Percentiles rank a stretch among this genome's conserved stretches.
These are phyloP conservation scores for Melanotaenia boesemani DNA, from an alignment of 2,797 vertebrate genomes.

Conservation along the genomic window DNA sequence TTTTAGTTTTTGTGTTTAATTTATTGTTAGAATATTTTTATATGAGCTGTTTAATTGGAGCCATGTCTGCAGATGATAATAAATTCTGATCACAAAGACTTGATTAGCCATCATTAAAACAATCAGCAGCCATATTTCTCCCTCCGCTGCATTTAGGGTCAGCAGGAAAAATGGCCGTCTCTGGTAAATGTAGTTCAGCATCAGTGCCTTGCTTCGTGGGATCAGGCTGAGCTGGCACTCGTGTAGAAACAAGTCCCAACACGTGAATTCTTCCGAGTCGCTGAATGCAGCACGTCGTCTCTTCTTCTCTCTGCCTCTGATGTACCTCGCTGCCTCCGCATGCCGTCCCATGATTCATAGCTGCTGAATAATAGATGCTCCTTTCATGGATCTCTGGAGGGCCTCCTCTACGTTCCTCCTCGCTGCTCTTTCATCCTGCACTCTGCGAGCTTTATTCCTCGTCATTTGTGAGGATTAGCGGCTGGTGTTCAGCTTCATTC, in stretches of 20 bases:
- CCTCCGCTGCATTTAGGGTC: neutral
- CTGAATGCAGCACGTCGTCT: conserved; percentile 32
- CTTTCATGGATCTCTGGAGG: conserved; percentile 60
- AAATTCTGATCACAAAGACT: too few relatives aligned
- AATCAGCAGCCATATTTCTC: too few relatives aligned
- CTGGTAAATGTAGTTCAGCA: neutral
- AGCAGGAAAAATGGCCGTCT: neutral
- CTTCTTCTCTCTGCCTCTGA: conserved; percentile 35
- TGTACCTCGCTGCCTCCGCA: conserved; percentile 46
- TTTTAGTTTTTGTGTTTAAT: too few relatives aligned
- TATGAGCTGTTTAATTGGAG: too few relatives aligned
- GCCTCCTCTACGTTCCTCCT: conserved; percentile 43
- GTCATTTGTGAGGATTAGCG: neutral
- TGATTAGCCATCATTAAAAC: too few relatives aligned
- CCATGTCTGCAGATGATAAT: too few relatives aligned
- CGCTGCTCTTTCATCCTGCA: conserved; percentile 49
- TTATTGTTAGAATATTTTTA: too few relatives aligned
- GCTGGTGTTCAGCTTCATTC: neutral
- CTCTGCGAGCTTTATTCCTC: too few relatives aligned
- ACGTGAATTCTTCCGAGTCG: conserved; percentile 22
- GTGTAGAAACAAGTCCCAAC: neutral
- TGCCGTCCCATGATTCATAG: conserved; percentile 70
- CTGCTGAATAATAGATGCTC: conserved; percentile 77
- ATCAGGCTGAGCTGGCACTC: neutral
- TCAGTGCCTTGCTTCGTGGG: neutral